phyloP scores from a whole-genome alignment of 2,797 vertebrate genomes.

The Sciurus carolinensis region DNA sequence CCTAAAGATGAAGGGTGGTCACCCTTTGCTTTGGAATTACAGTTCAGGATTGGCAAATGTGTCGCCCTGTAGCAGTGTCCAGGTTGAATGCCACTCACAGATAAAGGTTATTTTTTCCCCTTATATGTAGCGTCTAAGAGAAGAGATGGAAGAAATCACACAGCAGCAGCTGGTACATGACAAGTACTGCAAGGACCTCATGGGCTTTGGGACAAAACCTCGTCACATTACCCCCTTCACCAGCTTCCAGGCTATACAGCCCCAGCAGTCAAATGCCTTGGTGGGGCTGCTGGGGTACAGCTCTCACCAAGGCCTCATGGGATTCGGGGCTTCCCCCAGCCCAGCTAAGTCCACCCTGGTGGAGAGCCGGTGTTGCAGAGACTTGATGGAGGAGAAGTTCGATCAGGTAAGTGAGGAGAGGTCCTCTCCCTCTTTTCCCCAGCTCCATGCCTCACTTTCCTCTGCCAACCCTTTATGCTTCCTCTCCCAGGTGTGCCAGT shows the following conservation, averaged over 20 bases:
- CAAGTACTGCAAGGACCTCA: slow-evolving; percentile 98
- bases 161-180: slow-evolving; percentile 99
- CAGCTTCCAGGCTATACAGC: slow-evolving; percentile 98
- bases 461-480: slow-evolving; percentile 26
- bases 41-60: neutral
- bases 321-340: slow-evolving; percentile 94
- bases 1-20: neutral
- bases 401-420: slow-evolving; percentile 92
- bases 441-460: neutral
- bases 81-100: neutral
- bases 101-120: neutral
- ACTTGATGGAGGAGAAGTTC: slow-evolving; percentile 98
- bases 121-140: slow-evolving; percentile 94
- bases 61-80: neutral
- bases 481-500: slow-evolving; percentile 95
- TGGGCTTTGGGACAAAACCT: slow-evolving; percentile 97
- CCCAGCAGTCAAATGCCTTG: slow-evolving; percentile 97
- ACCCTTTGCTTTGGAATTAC: neutral
- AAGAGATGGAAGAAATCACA: slow-evolving; percentile 99
- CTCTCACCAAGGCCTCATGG: slow-evolving; percentile 96
- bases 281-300: slow-evolving; percentile 97
- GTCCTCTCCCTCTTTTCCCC: neutral
- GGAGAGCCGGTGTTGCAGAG: slow-evolving; percentile 98
- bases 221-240: slow-evolving; percentile 98
- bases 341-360: slow-evolving; percentile 95